Evolutionary conservation across 2,888 invertebrate species (phyloP).

Genomic region (Aethes cnicana): DNA sequence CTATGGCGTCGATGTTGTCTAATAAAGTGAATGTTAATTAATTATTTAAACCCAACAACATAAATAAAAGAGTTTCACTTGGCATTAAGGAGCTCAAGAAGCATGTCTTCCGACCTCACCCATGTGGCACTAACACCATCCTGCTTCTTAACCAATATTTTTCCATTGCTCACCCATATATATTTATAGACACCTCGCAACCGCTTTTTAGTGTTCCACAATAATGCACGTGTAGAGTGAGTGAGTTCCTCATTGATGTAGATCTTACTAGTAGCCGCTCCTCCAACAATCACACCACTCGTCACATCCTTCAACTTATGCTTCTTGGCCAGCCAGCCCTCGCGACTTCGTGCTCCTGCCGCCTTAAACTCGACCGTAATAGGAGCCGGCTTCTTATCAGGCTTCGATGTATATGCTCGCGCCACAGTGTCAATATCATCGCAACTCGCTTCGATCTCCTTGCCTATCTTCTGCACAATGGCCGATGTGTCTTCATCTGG

Average conservation of each 20-base stretch:
- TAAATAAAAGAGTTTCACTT: neutral
- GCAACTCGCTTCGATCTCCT: neutral
- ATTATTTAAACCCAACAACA: neutral
- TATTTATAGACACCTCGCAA: neutral
- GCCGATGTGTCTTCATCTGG: constrained; percentile 22
- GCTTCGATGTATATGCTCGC: neutral
- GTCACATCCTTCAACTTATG: neutral
- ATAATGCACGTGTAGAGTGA: neutral
- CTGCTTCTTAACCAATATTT: neutral
- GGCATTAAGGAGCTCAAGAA: neutral
- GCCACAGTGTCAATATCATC: neutral
- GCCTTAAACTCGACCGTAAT: neutral
- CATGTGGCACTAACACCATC: neutral
- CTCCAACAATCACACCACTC: neutral
- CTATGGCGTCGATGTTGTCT: neutral
- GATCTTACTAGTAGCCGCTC: neutral
- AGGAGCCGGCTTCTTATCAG: neutral
- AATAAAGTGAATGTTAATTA: neutral
- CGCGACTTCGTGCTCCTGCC: neutral
- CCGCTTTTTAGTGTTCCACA: neutral
- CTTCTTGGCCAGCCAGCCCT: neutral
- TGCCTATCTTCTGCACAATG: constrained; percentile 5
- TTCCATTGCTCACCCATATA: neutral
- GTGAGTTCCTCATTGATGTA: neutral
- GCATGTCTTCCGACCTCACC: neutral